phyloP scores from a whole-genome alignment of 2,113 vertebrate genomes.

The zebrafish (Danio rerio) region GRCz12tu NC_133184.1:52391001-52391500 shows the following conservation, averaged over 20 bases:
- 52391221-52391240: conserved; percentile 72
- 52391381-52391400: conserved; percentile 51
- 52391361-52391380: conserved; percentile 55
- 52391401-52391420: conserved; percentile 55
- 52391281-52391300: conserved; percentile 55
- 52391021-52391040: no score
- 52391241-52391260: conserved; percentile 71
- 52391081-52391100: not conserved
- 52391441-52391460: conserved; percentile 52
- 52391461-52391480: conserved; percentile 51
- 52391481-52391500: conserved; percentile 47
- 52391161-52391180: conserved; percentile 71
- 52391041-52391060: no score
- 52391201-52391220: conserved; percentile 65
- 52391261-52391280: conserved; percentile 68
- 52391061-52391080: no score
- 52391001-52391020: no score
- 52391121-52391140: conserved; percentile 72
- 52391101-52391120: not conserved
- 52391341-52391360: conserved; percentile 48
- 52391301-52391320: conserved; percentile 14
- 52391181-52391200: conserved; percentile 66
- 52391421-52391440: conserved; percentile 58
- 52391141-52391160: conserved; percentile 53
- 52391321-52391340: conserved; percentile 11